phyloP scores from a whole-genome alignment of 2,888 invertebrate species.

The Subacronicta megacephala region DNA sequence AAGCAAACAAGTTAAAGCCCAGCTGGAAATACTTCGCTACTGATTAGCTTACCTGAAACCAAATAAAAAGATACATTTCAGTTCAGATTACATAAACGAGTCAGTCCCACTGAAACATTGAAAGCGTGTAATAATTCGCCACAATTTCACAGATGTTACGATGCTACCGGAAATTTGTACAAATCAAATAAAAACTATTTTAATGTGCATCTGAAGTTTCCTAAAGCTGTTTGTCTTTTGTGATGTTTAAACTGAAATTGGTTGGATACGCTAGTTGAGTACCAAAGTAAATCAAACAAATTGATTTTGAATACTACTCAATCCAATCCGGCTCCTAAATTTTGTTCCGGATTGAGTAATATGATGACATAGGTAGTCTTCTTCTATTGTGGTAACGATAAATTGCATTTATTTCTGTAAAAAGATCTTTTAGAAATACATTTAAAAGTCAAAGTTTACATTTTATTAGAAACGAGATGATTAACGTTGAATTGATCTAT shows the following conservation, averaged over 20 bases:
- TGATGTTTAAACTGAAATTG: neutral
- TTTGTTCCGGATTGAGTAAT: too few relatives aligned
- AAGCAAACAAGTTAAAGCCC: too few relatives aligned
- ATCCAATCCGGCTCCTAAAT: too few relatives aligned
- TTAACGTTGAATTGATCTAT: too few relatives aligned
- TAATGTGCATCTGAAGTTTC: neutral
- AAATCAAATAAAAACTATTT: neutral
- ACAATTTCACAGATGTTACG: constrained; percentile 48
- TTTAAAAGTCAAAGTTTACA: too few relatives aligned
- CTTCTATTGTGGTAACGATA: constrained; percentile 3
- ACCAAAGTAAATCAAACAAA: constrained; percentile 1
- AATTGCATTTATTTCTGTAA: too few relatives aligned
- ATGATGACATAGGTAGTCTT: too few relatives aligned
- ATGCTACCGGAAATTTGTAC: constrained; percentile 15
- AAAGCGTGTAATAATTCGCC: constrained; percentile 47
- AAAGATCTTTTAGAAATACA: too few relatives aligned
- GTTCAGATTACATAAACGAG: constrained; percentile 33
- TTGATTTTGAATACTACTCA: neutral
- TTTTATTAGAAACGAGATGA: too few relatives aligned
- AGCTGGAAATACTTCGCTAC: neutral
- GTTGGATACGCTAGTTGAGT: neutral
- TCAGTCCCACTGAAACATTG: constrained; percentile 29
- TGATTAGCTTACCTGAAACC: neutral
- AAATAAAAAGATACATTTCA: constrained; percentile 5
- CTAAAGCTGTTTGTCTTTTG: neutral